Conservation (phyloP, 1,140 invertebrate genomes). For the Camponotus vicinus region DNA sequence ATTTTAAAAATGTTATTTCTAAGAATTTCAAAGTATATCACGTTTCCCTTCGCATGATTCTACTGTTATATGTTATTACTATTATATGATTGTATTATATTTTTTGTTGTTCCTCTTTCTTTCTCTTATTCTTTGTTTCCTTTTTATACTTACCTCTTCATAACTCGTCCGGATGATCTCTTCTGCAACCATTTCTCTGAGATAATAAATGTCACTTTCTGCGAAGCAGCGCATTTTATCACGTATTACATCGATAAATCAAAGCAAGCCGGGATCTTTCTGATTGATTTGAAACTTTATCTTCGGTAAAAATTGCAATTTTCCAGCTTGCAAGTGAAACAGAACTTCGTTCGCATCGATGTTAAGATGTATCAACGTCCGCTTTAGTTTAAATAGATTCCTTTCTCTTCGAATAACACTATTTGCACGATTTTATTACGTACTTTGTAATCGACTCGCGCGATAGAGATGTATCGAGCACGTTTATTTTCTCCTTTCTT, state of each 20-base stretch:
- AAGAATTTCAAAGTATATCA: neutral
- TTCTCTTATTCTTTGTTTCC: neutral
- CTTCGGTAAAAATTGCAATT: slow-evolving; percentile 6
- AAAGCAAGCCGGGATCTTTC: neutral
- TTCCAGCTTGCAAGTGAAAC: slow-evolving; percentile 9
- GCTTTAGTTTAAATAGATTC: slow-evolving; percentile 2
- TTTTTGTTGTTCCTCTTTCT: neutral
- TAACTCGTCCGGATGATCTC: slow-evolving; percentile 20
- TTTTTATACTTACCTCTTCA: neutral
- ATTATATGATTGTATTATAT: neutral
- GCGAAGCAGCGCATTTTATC: slow-evolving; percentile 1
- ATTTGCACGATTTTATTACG: slow-evolving; percentile 15
- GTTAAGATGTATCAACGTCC: neutral
- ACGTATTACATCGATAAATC: slow-evolving; percentile 22
- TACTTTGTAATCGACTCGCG: neutral
- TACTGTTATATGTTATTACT: slow-evolving; percentile 11
- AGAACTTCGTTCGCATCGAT: neutral
- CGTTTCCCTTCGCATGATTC: neutral
- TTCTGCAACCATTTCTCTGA: neutral
- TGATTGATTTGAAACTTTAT: slow-evolving; percentile 5
- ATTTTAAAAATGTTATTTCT: neutral
- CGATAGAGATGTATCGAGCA: neutral
- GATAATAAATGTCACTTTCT: slow-evolving; percentile 3
- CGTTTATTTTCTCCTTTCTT: slow-evolving; percentile 55
- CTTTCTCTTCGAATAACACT: neutral